Evolutionary conservation across 2,113 vertebrate species (phyloP).

Genomic region (Glaucidium brasilianum): DNA sequence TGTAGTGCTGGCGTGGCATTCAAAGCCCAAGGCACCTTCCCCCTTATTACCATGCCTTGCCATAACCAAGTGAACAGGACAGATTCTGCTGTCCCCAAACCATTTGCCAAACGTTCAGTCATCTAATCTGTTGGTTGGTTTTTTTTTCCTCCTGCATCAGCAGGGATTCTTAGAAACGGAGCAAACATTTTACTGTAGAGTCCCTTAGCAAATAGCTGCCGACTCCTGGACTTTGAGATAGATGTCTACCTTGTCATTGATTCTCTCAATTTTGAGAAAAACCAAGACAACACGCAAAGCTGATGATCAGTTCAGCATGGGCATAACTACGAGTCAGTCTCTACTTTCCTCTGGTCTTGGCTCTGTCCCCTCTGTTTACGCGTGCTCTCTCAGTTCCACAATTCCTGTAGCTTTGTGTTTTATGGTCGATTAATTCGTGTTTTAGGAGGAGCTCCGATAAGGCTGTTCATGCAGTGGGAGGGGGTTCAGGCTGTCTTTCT

Average conservation of each 20-base stretch:
- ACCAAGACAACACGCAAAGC: background rate
- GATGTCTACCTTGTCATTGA: background rate
- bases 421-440: background rate
- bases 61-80: background rate
- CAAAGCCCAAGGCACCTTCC: background rate
- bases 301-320: background rate
- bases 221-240: background rate
- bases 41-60: background rate
- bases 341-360: background rate
- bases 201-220: background rate
- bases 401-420: background rate
- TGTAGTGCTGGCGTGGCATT: background rate
- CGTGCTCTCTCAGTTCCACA: background rate
- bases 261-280: background rate
- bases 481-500: background rate
- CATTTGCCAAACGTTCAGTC: background rate
- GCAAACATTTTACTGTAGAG: background rate
- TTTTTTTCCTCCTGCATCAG: background rate
- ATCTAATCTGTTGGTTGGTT: background rate
- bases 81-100: background rate
- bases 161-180: background rate
- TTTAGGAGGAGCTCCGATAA: background rate
- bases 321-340: background rate
- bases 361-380: background rate
- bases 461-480: background rate